These are phyloP conservation scores for Drosophila sordidula DNA, from an alignment of 2,888 invertebrate species.

Conservation along the genomic window DNA sequence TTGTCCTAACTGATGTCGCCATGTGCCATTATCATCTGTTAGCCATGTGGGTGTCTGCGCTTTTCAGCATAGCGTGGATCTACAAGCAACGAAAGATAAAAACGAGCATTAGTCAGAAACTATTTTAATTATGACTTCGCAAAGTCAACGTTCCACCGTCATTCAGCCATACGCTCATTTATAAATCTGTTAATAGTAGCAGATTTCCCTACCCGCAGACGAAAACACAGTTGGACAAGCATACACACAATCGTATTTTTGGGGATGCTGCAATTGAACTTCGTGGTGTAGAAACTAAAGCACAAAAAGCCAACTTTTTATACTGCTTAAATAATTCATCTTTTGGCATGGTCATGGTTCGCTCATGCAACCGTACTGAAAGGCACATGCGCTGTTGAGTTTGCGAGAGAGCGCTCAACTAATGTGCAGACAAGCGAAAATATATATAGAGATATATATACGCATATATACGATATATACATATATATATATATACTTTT, in stretches of 20 bases:
- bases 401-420: conserved; percentile 16
- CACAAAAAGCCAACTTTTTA: conserved; percentile 31
- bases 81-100: conserved; percentile 37
- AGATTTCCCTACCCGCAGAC: conserved; percentile 16
- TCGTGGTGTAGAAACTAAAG: conserved; percentile 45
- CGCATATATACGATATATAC: conserved; percentile 1
- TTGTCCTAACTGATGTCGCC: conserved; percentile 31
- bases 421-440: conserved; percentile 6
- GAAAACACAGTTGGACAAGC: conserved; percentile 10
- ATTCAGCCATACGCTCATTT: conserved; percentile 41
- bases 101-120: conserved; percentile 20
- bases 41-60: conserved; percentile 27
- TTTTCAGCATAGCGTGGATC: conserved; percentile 46
- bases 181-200: conserved; percentile 11
- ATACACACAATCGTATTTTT: conserved; percentile 8
- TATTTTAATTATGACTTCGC: conserved; percentile 27
- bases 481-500: conserved; percentile 4
- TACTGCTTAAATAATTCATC: conserved; percentile 68
- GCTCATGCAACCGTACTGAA: conserved; percentile 42
- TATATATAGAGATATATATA: conserved; percentile 3
- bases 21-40: conserved; percentile 48
- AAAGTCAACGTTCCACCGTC: conserved; percentile 46
- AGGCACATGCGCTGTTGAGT: conserved; percentile 44
- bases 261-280: conserved; percentile 58
- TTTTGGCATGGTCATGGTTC: conserved; percentile 84